Percentiles rank a stretch among this genome's conserved stretches.
phyloP scores from a whole-genome alignment of 2,888 invertebrate genomes.

The Rhamphomyia laevipes region DNA sequence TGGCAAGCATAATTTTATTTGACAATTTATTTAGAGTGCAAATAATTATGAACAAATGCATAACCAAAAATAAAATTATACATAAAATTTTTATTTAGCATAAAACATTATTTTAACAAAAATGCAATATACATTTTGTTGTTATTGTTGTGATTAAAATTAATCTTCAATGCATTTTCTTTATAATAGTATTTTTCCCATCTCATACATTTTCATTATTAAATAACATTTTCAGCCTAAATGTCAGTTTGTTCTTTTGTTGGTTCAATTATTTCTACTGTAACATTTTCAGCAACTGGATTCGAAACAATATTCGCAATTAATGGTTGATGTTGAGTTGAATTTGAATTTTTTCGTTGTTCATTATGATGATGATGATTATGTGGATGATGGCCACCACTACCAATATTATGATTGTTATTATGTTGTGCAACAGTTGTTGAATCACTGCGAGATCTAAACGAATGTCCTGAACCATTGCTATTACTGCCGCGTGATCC shows the following conservation, averaged over 20 bases:
- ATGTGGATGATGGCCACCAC: conserved; percentile 8
- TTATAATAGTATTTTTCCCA: too few species aligned
- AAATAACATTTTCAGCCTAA: conserved; percentile 1
- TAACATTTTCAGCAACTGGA: conserved; percentile 52
- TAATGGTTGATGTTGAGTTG: conserved; percentile 27
- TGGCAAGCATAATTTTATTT: too few species aligned
- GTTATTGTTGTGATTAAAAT: too few species aligned
- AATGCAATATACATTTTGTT: too few species aligned
- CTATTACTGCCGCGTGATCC: conserved; percentile 62
- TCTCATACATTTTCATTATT: too few species aligned
- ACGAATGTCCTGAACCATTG: conserved; percentile 63
- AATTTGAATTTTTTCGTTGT: conserved; percentile 16
- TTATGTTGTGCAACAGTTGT: conserved; percentile 22
- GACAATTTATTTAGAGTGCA: too few species aligned
- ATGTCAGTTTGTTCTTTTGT: conserved; percentile 34
- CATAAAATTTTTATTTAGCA: too few species aligned
- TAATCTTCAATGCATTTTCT: too few species aligned
- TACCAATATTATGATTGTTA: background rate
- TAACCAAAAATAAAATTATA: too few species aligned
- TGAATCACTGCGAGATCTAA: conserved; percentile 48
- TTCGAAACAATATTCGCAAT: conserved; percentile 34
- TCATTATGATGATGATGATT: conserved; percentile 17
- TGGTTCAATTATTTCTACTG: conserved; percentile 64
- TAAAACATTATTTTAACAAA: too few species aligned
- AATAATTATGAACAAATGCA: too few species aligned